Evolutionary conservation across 2,797 vertebrate species (phyloP).

Genomic region (Falco naumanni): DNA sequence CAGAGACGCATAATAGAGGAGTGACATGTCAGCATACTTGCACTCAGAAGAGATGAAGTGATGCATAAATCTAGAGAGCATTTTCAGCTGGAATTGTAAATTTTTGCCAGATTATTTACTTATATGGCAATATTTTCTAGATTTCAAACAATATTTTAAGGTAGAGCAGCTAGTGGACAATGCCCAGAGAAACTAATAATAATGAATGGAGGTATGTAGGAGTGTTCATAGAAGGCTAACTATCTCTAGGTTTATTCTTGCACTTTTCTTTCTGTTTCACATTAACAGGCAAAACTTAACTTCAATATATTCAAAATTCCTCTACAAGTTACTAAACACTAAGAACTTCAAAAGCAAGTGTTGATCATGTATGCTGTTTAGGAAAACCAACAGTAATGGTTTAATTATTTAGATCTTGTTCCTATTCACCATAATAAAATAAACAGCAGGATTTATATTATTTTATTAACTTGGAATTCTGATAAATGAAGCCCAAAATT

Average conservation of each 20-base stretch:
- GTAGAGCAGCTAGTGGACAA: not conserved
- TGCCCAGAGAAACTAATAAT: not conserved
- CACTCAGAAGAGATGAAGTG: not conserved
- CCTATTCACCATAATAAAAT: not conserved
- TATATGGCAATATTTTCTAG: not conserved
- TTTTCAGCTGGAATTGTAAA: conserved; percentile 31
- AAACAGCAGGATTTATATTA: not conserved
- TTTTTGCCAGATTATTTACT: conserved; percentile 44
- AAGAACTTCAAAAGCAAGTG: not conserved
- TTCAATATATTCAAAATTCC: not conserved
- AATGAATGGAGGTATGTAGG: not conserved
- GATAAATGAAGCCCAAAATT: not conserved
- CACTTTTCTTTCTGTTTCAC: conserved; percentile 12
- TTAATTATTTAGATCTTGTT: not conserved
- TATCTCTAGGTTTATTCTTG: not conserved
- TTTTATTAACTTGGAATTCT: not conserved
- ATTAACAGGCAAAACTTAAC: conserved; percentile 7
- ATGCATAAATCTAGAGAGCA: conserved; percentile 11
- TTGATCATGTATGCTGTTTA: not conserved
- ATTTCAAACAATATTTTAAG: conserved; percentile 35
- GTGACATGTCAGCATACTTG: not conserved
- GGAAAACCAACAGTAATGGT: not conserved
- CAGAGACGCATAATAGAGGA: not conserved
- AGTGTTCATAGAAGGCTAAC: not conserved
- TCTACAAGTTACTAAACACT: not conserved